Evolutionary conservation across 1,140 invertebrate genomes (phyloP).

Genomic region (Marisa cornuarietis): DNA sequence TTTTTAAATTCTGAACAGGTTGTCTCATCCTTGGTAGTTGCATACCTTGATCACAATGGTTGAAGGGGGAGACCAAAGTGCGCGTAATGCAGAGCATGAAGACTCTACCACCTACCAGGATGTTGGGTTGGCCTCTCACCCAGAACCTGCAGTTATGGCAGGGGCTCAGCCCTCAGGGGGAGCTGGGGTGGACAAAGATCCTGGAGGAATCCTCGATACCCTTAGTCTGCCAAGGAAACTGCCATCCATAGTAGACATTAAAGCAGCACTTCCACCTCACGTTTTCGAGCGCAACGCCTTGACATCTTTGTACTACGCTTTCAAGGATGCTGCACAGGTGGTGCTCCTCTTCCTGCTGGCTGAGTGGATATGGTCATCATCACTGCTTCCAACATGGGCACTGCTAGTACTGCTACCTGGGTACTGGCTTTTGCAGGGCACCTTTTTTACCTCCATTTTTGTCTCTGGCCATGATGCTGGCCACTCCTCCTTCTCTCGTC

Average conservation of each 20-base stretch:
- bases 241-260: constrained; percentile 56
- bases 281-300: constrained; percentile 57
- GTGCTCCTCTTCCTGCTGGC: constrained; percentile 38
- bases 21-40: too few species aligned
- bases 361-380: constrained; percentile 27
- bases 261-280: constrained; percentile 52
- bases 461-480: constrained; percentile 68
- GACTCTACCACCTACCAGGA: constrained; percentile 1
- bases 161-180: not conserved
- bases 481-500: constrained; percentile 65
- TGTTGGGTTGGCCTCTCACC: constrained; percentile 2
- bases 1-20: too few species aligned
- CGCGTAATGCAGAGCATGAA: not conserved
- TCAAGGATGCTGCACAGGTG: constrained; percentile 57
- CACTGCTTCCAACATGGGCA: constrained; percentile 22
- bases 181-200: not conserved
- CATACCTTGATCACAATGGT: constrained; percentile 1
- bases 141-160: not conserved
- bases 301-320: constrained; percentile 59
- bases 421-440: constrained; percentile 62
- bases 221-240: constrained; percentile 36
- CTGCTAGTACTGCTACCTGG: constrained; percentile 34
- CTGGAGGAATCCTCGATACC: constrained; percentile 26
- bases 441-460: constrained; percentile 64
- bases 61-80: constrained; percentile 1